phyloP scores from a whole-genome alignment of 2,888 invertebrate species.

The Polietes domitor region DNA sequence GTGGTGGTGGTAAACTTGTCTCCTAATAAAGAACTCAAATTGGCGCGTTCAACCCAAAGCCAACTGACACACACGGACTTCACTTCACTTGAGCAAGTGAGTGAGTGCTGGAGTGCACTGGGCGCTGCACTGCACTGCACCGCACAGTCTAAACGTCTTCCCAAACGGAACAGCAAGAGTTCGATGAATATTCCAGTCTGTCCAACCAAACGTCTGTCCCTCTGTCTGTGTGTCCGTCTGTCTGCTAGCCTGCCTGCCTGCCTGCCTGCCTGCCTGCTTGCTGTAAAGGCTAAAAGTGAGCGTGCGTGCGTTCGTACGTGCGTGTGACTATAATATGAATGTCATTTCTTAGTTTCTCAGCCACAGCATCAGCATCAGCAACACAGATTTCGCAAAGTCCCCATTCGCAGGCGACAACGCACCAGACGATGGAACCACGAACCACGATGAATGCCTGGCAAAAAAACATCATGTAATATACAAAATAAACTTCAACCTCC shows the following conservation, averaged over 20 bases:
- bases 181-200: constrained; percentile 32
- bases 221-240: neutral
- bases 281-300: neutral
- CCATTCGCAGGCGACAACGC: neutral
- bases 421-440: too few relatives aligned
- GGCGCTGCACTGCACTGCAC: too few relatives aligned
- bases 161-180: constrained; percentile 33
- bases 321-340: constrained; percentile 24
- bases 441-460: constrained; percentile 19
- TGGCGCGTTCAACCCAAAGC: constrained; percentile 60
- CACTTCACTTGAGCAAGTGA: neutral
- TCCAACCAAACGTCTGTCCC: too few relatives aligned
- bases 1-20: constrained; percentile 65
- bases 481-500: constrained; percentile 68
- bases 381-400: neutral
- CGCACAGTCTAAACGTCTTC: neutral
- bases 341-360: constrained; percentile 21
- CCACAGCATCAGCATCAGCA: neutral
- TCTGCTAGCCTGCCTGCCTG: neutral
- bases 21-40: constrained; percentile 69
- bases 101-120: neutral
- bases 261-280: neutral
- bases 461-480: constrained; percentile 68
- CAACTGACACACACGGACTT: constrained; percentile 4
- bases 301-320: neutral